Evolutionary conservation across 2,888 invertebrate genomes (phyloP).

Genomic region (Cabera pusaria): DNA sequence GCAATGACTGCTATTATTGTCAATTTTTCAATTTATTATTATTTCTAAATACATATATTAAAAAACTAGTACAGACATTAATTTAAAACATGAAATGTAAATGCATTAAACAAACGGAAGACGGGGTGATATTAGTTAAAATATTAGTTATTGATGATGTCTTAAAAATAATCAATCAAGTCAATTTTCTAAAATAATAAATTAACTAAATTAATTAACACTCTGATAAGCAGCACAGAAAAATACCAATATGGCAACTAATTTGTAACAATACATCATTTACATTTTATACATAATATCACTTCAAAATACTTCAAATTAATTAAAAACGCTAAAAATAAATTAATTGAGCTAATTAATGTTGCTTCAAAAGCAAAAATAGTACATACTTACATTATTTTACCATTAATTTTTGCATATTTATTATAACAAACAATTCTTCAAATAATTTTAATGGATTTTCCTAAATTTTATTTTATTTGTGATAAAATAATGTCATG

Average conservation of each 20-base stretch:
- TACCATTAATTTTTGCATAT: too few species aligned
- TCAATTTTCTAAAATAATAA: too few species aligned
- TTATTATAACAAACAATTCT: too few species aligned
- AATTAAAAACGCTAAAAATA: slow-evolving; percentile 7
- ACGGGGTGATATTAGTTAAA: not conserved
- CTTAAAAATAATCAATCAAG: too few species aligned
- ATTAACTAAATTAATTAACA: too few species aligned
- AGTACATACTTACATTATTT: not conserved
- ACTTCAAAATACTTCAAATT: slow-evolving; percentile 24
- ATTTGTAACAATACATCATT: slow-evolving; percentile 7
- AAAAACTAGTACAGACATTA: too few species aligned
- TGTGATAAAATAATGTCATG: too few species aligned
- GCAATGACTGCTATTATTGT: slow-evolving; percentile 24
- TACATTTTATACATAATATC: slow-evolving; percentile 21
- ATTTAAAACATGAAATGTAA: slow-evolving; percentile 2
- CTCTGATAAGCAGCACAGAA: not conserved
- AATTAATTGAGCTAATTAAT: slow-evolving; percentile 21
- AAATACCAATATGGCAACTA: slow-evolving; percentile 15
- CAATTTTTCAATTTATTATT: slow-evolving; percentile 6
- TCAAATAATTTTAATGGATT: too few species aligned
- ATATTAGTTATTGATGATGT: too few species aligned
- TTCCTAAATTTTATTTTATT: too few species aligned
- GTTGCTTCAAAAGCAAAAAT: slow-evolving; percentile 17
- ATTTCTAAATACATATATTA: too few species aligned
- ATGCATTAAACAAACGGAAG: slow-evolving; percentile 18